Base-by-base conservation (phyloP, 1,140 invertebrate genomes). In the Paralvinella palmiformis region DNA sequence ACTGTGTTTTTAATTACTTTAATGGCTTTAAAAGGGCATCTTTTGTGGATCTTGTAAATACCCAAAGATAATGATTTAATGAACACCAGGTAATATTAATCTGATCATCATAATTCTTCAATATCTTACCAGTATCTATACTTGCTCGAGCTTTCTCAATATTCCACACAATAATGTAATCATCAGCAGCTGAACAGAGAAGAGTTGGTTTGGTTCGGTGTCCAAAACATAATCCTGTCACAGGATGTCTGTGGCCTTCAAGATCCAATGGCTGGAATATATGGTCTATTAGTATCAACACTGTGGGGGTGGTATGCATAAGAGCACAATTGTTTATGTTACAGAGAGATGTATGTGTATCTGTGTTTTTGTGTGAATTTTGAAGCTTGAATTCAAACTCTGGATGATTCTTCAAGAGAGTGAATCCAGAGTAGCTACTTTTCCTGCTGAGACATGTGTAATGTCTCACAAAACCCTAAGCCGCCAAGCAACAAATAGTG, bases 91-190 rank as follows among this genome's bases (percentile, higher is more conserved):
- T 13, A 44, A 10, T 41, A 20, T 41, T 20, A 6, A 22, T 15
- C 41, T 24, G 17, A n/a, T 41, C 24, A 60, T 31, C 45, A 61
- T 10, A 41, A 48, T 45, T 41, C 32, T 2, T 41, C 2, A 61
- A 17, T 17, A 31, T 36, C 36, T 60, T 3, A 64, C 63, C 64
- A 15, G 44, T 61, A 6, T 62, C 50, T 32, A 29, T 3, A 7
- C 45, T 56, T 31, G 66, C 59, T 53, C 64, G 62, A n/a, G 68
- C 65, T 35, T 68, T 58, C 3, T 70, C 66, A 17, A 75, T 55
- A 61, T 70, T 67, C 73, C 73, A 74, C 3, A 71, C 55, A 32
- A 74, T 67, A 4, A 73, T 60, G 33, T 73, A 69, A 36, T 74
- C 71, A 3, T 63, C 66, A 24, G 67, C 72, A 33, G 66, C 68